phyloP scores from a whole-genome alignment of 2,797 vertebrate genomes.

The Bradypus variegatus region DNA sequence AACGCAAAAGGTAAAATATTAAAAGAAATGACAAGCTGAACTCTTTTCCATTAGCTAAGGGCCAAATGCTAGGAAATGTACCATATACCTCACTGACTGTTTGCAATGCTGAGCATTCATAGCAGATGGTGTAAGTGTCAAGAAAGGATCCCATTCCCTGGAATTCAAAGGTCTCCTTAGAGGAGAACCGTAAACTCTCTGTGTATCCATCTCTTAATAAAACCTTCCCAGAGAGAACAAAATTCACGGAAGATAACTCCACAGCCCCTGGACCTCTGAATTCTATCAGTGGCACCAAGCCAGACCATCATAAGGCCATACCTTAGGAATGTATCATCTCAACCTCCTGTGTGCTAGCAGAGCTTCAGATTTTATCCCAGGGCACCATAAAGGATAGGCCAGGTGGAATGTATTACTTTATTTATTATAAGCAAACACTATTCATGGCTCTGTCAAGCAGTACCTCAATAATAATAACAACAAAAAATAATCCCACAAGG shows the following conservation, averaged over 20 bases:
- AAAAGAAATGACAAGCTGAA: not conserved
- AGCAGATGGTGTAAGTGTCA: not conserved
- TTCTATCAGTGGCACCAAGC: not conserved
- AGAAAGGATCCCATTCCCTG: not conserved
- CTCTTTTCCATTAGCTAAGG: not conserved
- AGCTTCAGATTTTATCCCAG: not conserved
- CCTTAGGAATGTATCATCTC: not conserved
- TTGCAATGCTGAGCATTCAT: not conserved
- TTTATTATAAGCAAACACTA: constrained; percentile 15
- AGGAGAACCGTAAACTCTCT: not conserved
- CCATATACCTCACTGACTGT: not conserved
- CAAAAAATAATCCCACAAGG: not conserved
- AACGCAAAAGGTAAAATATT: not conserved
- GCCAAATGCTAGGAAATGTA: not conserved
- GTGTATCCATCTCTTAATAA: not conserved
- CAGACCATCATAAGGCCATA: not conserved
- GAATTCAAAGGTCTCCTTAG: not conserved
- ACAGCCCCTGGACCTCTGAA: not conserved
- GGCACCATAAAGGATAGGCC: not conserved
- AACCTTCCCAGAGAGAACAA: not conserved
- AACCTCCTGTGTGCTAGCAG: not conserved
- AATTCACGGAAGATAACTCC: not conserved
- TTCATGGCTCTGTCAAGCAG: not conserved
- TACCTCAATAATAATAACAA: not conserved
- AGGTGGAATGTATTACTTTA: not conserved